Percentiles rank a stretch among this genome's conserved stretches.
Conservation (phyloP, 1,140 invertebrate genomes). For the Drosophila paulistorum region DNA sequence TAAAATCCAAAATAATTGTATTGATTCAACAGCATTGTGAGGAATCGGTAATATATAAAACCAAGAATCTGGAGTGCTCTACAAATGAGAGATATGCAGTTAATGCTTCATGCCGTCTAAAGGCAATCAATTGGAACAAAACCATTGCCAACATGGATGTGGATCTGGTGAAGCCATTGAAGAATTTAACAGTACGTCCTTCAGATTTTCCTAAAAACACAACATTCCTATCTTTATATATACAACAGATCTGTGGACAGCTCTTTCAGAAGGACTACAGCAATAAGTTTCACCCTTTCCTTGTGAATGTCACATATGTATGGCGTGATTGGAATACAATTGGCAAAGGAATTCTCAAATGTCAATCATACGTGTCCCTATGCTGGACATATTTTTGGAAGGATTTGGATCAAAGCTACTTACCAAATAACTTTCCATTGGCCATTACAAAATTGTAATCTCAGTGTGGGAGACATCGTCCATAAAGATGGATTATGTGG, state of each 20-base stretch:
- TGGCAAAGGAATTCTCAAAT: conserved; percentile 29
- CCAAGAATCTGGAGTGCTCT: conserved; percentile 26
- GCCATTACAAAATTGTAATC: conserved; percentile 28
- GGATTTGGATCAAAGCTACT: background rate
- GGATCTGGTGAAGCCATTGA: conserved; percentile 23
- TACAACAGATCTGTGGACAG: conserved; percentile 5
- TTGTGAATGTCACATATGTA: too few species aligned
- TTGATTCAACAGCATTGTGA: background rate
- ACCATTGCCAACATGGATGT: conserved; percentile 30
- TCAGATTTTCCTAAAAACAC: background rate
- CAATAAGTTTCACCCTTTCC: conserved; percentile 23
- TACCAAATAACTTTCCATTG: conserved; percentile 31
- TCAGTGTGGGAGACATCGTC: conserved; percentile 19
- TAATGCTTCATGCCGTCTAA: conserved; percentile 23
- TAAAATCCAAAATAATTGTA: too few species aligned
- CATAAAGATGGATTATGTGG: background rate
- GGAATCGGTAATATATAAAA: conserved; percentile 23
- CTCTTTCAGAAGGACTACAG: conserved; percentile 33
- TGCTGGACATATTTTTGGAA: background rate
- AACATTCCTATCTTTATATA: background rate
- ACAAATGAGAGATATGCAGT: background rate
- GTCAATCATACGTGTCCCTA: conserved; percentile 8
- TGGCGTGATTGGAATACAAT: background rate
- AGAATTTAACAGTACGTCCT: conserved; percentile 28
- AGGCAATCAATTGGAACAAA: conserved; percentile 42